Base-by-base conservation (phyloP, 1,140 invertebrate genomes). In the Drosophila watanabei region DNA sequence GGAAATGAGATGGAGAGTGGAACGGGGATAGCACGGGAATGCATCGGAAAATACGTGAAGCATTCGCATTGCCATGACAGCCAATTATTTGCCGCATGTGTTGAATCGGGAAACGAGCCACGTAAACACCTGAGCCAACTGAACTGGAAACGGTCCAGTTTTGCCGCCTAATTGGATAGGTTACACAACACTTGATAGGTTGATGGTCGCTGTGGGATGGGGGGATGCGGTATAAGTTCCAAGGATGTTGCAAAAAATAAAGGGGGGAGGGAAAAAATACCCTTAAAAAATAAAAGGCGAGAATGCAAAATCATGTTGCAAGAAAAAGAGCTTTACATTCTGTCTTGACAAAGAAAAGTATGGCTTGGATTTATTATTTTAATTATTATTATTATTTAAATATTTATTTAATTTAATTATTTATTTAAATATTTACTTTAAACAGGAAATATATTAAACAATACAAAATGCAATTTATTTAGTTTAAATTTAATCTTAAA, bases 101-200 rank as follows among this genome's bases (percentile, higher is more conserved):
- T 52, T 33, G 30, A 52, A 35, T 52, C n/a, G 51, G 51, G 51
- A 18, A 33, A 20, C 51, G 51, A 52, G 51, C 30, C 51, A 52
- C 30, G 51, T 52, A 52, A 52, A 52, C 51, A 52, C 51, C 51
- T 52, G 51, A 52, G 51, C 30, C 30, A 52, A 33, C 51, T 52
- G 30, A 33, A 18, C 51, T 52, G 51, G 51, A 52, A 52, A 20
- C 51, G 51, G 51, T 52, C 30, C 30, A 52, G 51, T 52, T 52
- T 52, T 33, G 51, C 51, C 51, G 30, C 30, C 51, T 52, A 52
- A 52, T 52, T 52, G 51, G 51, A 18, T 33, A 20, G 51, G 51
- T 52, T 52, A 33, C 30, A 52, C 51, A 52, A 52, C 32, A 52
- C 30, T 52, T 52, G 51, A 33, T 33, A 6, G 49, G 30, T 52